phyloP scores from a whole-genome alignment of 2,888 invertebrate genomes.

The Drosophila meridionalis region DNA sequence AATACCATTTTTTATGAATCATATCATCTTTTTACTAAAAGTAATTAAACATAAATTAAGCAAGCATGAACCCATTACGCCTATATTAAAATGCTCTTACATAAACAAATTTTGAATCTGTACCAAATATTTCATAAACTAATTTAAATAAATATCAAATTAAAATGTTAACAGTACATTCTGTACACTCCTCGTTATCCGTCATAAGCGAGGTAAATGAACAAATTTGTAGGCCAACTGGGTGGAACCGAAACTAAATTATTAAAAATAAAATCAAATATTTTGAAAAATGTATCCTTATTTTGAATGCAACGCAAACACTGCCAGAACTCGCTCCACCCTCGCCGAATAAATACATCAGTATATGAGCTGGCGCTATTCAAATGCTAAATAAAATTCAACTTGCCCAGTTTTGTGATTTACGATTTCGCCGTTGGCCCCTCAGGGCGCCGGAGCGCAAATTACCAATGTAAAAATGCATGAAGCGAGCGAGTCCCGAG shows the following conservation, averaged over 20 bases:
- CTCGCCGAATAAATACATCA: constrained; percentile 16
- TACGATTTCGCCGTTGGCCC: constrained; percentile 44
- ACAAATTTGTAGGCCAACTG: constrained; percentile 5
- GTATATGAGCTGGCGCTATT: constrained; percentile 1
- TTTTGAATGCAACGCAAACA: constrained; percentile 3
- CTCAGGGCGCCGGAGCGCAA: constrained; percentile 53
- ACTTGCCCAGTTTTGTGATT: constrained; percentile 64
- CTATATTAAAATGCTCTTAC: too few relatives aligned
- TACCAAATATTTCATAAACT: too few relatives aligned
- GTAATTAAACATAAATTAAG: too few relatives aligned
- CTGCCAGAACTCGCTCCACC: constrained; percentile 12
- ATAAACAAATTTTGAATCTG: too few relatives aligned
- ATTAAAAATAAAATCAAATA: background rate
- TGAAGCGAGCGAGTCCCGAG: constrained; percentile 16
- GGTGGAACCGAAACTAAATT: background rate
- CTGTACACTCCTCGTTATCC: background rate
- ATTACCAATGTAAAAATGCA: constrained; percentile 66
- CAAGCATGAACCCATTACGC: too few relatives aligned
- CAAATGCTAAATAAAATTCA: constrained; percentile 30
- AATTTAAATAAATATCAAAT: background rate
- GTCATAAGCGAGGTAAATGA: background rate
- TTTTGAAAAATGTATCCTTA: constrained; percentile 3
- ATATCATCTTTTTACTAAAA: too few relatives aligned
- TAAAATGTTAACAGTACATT: background rate
- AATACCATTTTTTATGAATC: too few relatives aligned